Evolutionary conservation across 2,797 vertebrate species (phyloP).

Genomic region (Molossus alvarezi): DNA sequence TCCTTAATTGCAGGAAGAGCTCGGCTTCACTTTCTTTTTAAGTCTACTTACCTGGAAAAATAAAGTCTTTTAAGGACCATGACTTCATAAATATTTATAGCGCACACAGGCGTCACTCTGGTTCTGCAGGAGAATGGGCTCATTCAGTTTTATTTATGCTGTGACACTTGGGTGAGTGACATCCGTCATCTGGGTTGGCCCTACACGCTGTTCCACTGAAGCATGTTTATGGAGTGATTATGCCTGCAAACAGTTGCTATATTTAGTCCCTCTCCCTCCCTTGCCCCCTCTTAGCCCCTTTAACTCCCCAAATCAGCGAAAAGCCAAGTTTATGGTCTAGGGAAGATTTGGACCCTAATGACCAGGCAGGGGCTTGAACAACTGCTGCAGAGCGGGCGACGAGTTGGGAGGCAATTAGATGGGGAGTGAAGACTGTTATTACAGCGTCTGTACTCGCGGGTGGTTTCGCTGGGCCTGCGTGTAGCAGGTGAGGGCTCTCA

Average conservation of each 20-base stretch:
- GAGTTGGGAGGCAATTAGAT: neutral
- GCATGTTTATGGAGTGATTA: slow-evolving; percentile 73
- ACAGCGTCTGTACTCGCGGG: rapidly evolving
- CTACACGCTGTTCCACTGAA: slow-evolving; percentile 55
- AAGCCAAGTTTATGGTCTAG: slow-evolving; percentile 14
- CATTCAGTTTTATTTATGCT: slow-evolving; percentile 81
- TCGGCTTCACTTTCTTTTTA: slow-evolving; percentile 82
- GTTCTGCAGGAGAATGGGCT: slow-evolving; percentile 74
- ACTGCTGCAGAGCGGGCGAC: neutral
- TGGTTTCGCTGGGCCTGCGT: neutral
- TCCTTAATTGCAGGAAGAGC: slow-evolving; percentile 72
- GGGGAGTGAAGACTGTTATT: neutral
- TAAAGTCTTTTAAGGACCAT: slow-evolving; percentile 73
- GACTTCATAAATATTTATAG: slow-evolving; percentile 85
- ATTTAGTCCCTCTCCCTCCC: slow-evolving; percentile 71
- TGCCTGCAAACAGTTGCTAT: slow-evolving; percentile 74
- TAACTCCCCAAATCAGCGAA: slow-evolving; percentile 61
- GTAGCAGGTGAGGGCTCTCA: neutral
- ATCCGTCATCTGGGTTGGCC: slow-evolving; percentile 64
- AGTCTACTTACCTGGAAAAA: slow-evolving; percentile 80
- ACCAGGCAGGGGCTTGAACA: neutral
- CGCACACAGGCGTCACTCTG: slow-evolving; percentile 67
- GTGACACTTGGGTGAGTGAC: slow-evolving; percentile 80
- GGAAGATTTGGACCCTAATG: slow-evolving; percentile 20
- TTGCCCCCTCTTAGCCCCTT: neutral